Conservation (phyloP, 1,140 invertebrate genomes). For the Pseudomyrmex gracilis region DNA sequence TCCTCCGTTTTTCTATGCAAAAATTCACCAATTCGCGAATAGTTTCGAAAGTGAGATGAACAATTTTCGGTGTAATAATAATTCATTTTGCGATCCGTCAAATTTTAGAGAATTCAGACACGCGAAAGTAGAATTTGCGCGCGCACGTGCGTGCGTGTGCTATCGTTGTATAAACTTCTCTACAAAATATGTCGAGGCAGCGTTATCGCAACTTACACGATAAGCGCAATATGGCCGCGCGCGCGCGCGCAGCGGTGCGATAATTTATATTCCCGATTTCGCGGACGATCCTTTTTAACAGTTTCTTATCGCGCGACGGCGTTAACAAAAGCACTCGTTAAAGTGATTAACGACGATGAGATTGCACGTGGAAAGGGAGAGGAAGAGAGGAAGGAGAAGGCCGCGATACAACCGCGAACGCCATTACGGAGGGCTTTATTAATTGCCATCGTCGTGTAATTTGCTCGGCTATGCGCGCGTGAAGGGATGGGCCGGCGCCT, state of each 20-base stretch:
- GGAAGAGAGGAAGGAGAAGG: constrained; percentile 11
- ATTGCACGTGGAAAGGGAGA: constrained; percentile 57
- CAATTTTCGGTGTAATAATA: background rate
- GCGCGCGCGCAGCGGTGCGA: background rate
- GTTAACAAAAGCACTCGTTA: constrained; percentile 85
- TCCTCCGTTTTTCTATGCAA: too few relatives aligned
- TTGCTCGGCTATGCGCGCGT: constrained; percentile 71
- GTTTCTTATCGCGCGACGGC: constrained; percentile 68
- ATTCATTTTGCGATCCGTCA: background rate
- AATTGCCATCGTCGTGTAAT: constrained; percentile 85
- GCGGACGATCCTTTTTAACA: constrained; percentile 40
- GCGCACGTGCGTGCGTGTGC: too few relatives aligned
- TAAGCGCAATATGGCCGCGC: constrained; percentile 13
- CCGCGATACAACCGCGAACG: constrained; percentile 76
- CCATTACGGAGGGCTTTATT: constrained; percentile 83
- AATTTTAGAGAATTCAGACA: too few relatives aligned
- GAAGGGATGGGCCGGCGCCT: background rate
- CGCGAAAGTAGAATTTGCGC: too few relatives aligned
- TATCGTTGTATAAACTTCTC: background rate
- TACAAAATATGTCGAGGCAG: background rate
- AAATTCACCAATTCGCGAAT: background rate
- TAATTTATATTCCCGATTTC: constrained; percentile 44
- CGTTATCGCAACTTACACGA: background rate
- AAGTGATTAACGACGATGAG: constrained; percentile 83
- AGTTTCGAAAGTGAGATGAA: background rate